Evolutionary conservation across 2,113 vertebrate genomes (phyloP).

Genomic region (Columba janthina): DNA sequence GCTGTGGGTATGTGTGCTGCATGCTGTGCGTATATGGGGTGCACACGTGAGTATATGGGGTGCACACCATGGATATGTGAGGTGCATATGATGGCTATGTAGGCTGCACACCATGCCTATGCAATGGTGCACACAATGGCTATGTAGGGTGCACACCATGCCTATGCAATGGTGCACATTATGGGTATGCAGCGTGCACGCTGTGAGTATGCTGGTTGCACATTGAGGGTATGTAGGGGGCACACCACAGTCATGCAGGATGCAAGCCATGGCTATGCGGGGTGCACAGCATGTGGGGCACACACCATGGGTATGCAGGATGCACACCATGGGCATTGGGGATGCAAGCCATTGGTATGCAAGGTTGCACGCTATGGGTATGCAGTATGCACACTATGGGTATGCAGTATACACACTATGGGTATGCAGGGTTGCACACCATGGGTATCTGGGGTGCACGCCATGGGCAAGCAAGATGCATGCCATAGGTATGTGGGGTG

Average conservation of each 20-base stretch:
- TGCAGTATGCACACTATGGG: neutral
- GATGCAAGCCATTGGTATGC: neutral
- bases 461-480: no score
- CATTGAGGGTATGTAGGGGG: accelerated
- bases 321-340: no score
- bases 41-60: neutral
- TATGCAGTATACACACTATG: accelerated
- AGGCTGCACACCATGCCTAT: neutral
- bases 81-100: accelerated
- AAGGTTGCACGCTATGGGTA: neutral
- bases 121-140: accelerated
- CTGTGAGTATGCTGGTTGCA: neutral
- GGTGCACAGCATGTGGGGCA: neutral
- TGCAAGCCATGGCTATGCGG: no score
- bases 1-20: neutral
- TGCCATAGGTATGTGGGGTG: neutral
- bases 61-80: accelerated
- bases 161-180: neutral
- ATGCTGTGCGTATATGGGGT: no score
- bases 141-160: neutral
- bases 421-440: accelerated
- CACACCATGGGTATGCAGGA: accelerated
- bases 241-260: neutral
- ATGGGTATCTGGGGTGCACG: neutral
- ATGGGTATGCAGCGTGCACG: accelerated